Percentiles rank a stretch among this genome's conserved stretches.
Evolutionary conservation across 2,888 invertebrate genomes (phyloP).

Genomic region (Ligdia adustata): DNA sequence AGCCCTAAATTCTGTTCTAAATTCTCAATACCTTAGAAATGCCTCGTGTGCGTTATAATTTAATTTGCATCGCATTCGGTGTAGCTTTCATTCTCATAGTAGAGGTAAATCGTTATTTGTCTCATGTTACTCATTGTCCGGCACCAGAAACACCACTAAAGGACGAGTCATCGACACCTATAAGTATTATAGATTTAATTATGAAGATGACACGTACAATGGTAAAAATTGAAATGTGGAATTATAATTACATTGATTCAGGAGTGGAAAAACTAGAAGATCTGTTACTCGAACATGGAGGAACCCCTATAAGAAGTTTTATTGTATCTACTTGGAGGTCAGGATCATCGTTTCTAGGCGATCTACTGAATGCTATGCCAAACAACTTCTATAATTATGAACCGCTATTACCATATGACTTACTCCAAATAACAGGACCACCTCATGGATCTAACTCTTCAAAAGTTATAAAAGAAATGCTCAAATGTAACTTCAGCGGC

Average conservation of each 20-base stretch:
- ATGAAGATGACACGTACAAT: too few species aligned
- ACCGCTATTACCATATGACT: not conserved
- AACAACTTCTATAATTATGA: constrained; percentile 2
- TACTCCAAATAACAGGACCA: not conserved
- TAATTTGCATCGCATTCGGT: too few species aligned
- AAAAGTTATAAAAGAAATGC: not conserved
- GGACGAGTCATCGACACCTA: too few species aligned
- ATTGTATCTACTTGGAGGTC: constrained; percentile 2
- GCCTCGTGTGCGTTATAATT: too few species aligned
- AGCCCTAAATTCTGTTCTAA: too few species aligned
- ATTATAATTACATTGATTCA: not conserved
- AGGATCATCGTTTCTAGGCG: not conserved
- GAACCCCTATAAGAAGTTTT: not conserved
- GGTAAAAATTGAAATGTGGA: not conserved
- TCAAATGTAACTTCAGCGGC: not conserved
- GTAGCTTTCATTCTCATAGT: too few species aligned
- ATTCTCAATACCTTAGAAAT: too few species aligned
- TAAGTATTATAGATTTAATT: too few species aligned
- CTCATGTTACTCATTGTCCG: too few species aligned
- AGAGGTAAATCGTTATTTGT: too few species aligned
- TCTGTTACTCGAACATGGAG: not conserved
- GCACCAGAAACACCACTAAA: too few species aligned
- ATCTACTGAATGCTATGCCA: not conserved
- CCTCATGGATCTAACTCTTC: not conserved
- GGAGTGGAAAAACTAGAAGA: not conserved